These are phyloP conservation scores for Heliangelus exortis DNA, from an alignment of 2,797 vertebrate species.

Conservation along the genomic window DNA sequence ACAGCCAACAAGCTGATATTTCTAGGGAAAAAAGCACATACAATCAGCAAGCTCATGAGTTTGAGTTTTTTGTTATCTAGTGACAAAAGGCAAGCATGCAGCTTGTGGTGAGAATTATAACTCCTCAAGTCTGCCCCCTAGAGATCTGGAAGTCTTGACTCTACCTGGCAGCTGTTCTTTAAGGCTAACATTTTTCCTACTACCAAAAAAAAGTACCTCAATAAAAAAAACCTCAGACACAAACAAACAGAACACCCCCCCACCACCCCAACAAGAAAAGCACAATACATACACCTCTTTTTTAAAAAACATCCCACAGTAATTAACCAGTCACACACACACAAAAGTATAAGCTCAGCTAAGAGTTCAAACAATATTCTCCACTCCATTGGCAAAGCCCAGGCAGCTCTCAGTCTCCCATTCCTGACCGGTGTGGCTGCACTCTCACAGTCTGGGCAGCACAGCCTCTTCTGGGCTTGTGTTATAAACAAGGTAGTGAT, in stretches of 20 bases:
- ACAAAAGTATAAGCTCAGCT: not conserved
- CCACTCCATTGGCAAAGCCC: not conserved
- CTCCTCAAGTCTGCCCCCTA: not conserved
- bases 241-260: not conserved
- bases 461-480: not conserved
- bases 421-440: not conserved
- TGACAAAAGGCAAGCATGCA: not conserved
- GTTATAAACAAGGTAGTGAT: not conserved
- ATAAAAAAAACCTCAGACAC: not conserved
- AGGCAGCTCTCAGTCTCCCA: not conserved
- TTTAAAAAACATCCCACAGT: not conserved
- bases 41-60: not conserved
- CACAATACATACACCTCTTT: not conserved
- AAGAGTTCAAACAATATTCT: not conserved
- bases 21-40: not conserved
- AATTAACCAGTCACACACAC: not conserved
- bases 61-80: not conserved
- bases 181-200: not conserved
- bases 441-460: not conserved
- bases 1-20: not conserved
- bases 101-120: not conserved
- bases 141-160: not conserved
- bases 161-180: not conserved
- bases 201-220: not conserved
- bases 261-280: not conserved